Conservation (phyloP, 2,797 vertebrate species). For the Myotis findleyi region DNA sequence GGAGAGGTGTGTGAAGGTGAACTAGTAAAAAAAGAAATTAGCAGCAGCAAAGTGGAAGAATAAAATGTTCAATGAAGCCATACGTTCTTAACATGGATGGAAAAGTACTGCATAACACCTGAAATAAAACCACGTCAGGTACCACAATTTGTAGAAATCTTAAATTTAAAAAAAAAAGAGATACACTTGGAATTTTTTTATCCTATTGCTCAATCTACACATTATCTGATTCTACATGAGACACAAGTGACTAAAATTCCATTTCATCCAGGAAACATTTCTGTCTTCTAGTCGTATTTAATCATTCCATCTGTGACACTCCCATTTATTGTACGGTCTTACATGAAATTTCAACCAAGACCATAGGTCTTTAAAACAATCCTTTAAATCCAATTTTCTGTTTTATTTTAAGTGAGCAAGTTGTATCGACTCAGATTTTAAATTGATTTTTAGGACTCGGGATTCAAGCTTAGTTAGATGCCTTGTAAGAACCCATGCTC, state of each 20-base stretch:
- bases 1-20: neutral
- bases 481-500: neutral
- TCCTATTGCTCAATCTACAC: neutral
- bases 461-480: neutral
- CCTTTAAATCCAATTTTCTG: neutral
- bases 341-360: neutral
- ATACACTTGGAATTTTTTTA: neutral
- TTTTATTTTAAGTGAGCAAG: neutral
- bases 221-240: slow-evolving; percentile 4
- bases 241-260: slow-evolving; percentile 58
- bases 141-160: neutral
- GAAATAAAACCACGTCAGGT: neutral
- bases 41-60: neutral
- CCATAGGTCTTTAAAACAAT: neutral
- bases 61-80: neutral
- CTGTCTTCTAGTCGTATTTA: slow-evolving; percentile 43
- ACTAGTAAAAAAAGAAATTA: neutral
- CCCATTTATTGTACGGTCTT: neutral
- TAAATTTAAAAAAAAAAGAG: neutral
- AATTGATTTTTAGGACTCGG: neutral
- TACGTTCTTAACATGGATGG: neutral
- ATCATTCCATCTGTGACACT: slow-evolving; percentile 50
- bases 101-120: neutral
- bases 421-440: neutral
- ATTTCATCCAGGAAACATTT: neutral